These are phyloP conservation scores for Hypomecis punctinalis DNA, from an alignment of 2,888 invertebrate genomes.

Conservation along the genomic window DNA sequence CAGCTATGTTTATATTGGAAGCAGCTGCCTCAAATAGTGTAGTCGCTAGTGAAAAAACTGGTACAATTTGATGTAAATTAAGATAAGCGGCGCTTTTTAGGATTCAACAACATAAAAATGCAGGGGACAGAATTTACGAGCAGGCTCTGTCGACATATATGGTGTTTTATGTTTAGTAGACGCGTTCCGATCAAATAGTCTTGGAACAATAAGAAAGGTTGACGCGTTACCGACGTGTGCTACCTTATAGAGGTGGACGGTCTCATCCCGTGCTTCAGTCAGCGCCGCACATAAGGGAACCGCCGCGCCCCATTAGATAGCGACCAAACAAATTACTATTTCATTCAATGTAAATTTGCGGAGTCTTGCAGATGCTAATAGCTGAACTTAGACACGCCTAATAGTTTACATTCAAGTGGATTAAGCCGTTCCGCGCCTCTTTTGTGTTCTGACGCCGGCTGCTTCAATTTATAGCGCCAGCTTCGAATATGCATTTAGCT, in stretches of 20 bases:
- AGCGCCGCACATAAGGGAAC: constrained; percentile 61
- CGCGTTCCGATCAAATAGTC: constrained; percentile 59
- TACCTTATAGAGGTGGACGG: constrained; percentile 60
- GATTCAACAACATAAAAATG: constrained; percentile 30
- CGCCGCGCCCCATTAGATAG: constrained; percentile 51
- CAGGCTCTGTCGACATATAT: constrained; percentile 33
- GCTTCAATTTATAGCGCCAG: constrained; percentile 59
- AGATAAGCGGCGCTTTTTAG: constrained; percentile 29
- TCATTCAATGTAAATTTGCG: constrained; percentile 80
- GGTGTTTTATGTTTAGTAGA: constrained; percentile 47
- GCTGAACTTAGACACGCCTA: constrained; percentile 72
- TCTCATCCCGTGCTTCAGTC: constrained; percentile 47
- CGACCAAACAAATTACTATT: constrained; percentile 77
- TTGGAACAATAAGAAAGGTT: constrained; percentile 68
- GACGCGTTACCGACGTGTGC: constrained; percentile 59
- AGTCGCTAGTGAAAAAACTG: constrained; percentile 22
- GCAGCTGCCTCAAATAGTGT: constrained; percentile 17
- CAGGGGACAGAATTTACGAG: constrained; percentile 23
- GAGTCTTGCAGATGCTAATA: constrained; percentile 67
- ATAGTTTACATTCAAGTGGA: constrained; percentile 70
- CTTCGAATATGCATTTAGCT: neutral
- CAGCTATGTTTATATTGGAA: constrained; percentile 22
- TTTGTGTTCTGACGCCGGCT: constrained; percentile 56
- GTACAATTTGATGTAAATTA: constrained; percentile 30
- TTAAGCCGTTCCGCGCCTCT: constrained; percentile 67